Percentiles rank a stretch among this genome's conserved stretches.
Evolutionary conservation across 1,140 invertebrate genomes (phyloP).

Genomic region (Penaeus chinensis): DNA sequence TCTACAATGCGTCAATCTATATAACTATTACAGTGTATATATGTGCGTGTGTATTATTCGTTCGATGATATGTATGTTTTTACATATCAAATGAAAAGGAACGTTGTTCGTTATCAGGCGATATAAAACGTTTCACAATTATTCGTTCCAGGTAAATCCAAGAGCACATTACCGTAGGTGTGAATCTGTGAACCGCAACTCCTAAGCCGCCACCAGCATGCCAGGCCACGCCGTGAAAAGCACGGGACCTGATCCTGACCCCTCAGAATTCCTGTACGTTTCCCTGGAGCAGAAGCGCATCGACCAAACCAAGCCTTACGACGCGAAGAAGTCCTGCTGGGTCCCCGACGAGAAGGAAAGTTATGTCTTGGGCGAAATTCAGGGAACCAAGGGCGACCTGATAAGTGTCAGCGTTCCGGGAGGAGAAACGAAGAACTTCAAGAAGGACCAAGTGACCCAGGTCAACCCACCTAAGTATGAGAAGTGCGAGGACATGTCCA

Average conservation of each 20-base stretch:
- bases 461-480: conserved; percentile 54
- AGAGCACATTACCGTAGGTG: neutral
- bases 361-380: conserved; percentile 49
- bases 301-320: conserved; percentile 54
- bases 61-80: neutral
- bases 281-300: conserved; percentile 48
- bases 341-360: conserved; percentile 56
- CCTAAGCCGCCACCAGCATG: conserved; percentile 35
- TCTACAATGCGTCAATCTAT: no score
- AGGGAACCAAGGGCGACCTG: conserved; percentile 54
- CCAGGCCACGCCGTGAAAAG: conserved; percentile 53
- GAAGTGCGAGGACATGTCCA: conserved; percentile 58
- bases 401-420: conserved; percentile 26
- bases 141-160: neutral
- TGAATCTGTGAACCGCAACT: conserved; percentile 13
- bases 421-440: conserved; percentile 48
- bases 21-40: neutral
- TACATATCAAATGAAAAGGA: neutral
- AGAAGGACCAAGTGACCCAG: conserved; percentile 43
- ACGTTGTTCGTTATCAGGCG: neutral
- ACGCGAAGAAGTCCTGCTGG: conserved; percentile 56
- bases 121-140: neutral
- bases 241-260: conserved; percentile 55
- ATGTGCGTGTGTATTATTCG: neutral
- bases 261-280: conserved; percentile 47